These are phyloP conservation scores for Luperina testacea DNA, from an alignment of 2,888 invertebrate genomes.

Conservation along the genomic window DNA sequence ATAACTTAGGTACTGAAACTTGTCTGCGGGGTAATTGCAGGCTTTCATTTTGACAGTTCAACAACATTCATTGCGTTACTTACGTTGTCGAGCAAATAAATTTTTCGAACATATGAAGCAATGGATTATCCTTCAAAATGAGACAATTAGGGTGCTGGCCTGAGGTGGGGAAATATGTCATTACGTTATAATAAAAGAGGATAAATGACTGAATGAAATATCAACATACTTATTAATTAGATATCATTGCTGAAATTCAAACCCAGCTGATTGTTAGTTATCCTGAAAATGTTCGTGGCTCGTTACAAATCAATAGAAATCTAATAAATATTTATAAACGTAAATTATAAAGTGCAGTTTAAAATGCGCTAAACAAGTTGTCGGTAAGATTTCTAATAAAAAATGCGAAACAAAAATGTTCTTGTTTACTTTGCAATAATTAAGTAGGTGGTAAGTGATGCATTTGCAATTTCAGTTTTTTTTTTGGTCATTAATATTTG, in stretches of 20 bases:
- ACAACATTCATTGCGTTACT: no score
- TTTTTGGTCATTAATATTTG: neutral
- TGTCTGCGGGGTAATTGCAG: neutral
- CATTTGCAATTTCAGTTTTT: conserved; percentile 28
- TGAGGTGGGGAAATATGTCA: no score
- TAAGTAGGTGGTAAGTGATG: conserved; percentile 8
- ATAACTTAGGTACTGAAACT: neutral
- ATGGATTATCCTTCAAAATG: no score
- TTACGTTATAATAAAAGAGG: no score
- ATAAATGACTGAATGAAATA: neutral
- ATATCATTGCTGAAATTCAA: neutral
- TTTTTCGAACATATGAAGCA: no score
- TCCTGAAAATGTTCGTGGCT: neutral
- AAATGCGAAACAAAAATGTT: conserved; percentile 35
- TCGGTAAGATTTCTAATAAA: conserved; percentile 42
- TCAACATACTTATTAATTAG: no score
- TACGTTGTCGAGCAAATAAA: no score
- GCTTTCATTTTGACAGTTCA: no score
- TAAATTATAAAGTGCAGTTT: conserved; percentile 21
- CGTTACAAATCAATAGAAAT: conserved; percentile 29
- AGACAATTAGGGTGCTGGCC: no score
- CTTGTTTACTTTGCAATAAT: conserved; percentile 23
- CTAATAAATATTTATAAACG: conserved; percentile 42
- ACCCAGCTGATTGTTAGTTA: neutral
- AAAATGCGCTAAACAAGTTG: conserved; percentile 30